Conservation (phyloP, 2,797 vertebrate species). For the Momotus momota region DNA sequence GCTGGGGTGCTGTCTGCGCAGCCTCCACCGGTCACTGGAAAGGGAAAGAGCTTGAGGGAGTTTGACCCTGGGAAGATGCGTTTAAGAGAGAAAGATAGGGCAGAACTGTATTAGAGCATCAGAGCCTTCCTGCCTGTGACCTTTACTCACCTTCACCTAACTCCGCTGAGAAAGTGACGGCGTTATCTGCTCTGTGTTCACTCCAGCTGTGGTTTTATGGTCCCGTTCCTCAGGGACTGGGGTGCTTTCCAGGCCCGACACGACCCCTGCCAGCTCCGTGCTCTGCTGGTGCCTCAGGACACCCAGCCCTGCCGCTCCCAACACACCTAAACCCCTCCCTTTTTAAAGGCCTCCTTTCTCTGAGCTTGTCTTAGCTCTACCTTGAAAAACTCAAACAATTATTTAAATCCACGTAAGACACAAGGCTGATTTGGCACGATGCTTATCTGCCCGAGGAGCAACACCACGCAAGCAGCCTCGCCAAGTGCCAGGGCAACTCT, state of each 20-base stretch:
- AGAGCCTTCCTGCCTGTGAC: background rate
- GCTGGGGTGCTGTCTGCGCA: background rate
- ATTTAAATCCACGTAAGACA: background rate
- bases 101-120: background rate
- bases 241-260: no score
- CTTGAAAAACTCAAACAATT: background rate
- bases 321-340: background rate
- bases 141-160: background rate
- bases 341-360: background rate
- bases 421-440: background rate
- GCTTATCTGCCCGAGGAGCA: background rate
- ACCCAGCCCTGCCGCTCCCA: background rate
- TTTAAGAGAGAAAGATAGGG: background rate
- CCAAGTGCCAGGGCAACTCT: background rate
- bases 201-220: background rate
- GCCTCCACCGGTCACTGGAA: background rate
- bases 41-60: background rate
- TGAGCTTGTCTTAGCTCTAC: background rate
- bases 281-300: background rate
- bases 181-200: rapidly evolving
- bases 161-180: background rate
- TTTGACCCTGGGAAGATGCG: background rate
- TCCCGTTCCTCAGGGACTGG: rapidly evolving
- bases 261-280: background rate
- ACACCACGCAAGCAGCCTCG: rapidly evolving